Conservation (phyloP, 2,888 invertebrate species). For the Eucera pruinosa region DNA sequence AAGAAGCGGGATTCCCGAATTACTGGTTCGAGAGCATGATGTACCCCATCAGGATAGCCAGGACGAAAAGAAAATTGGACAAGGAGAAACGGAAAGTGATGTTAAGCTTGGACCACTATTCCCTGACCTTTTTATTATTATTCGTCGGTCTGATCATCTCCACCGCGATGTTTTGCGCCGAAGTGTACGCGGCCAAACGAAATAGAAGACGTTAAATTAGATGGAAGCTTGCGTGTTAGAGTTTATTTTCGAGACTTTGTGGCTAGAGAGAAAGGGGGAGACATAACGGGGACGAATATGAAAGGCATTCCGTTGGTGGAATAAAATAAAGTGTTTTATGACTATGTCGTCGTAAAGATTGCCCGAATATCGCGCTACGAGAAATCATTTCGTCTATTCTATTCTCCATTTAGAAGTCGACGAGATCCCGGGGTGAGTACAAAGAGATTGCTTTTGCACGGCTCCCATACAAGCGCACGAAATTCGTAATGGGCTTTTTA, state of each 20-base stretch:
- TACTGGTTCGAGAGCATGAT: constrained; percentile 66
- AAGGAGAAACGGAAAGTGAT: constrained; percentile 43
- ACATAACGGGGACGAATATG: not conserved
- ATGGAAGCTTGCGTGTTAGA: not conserved
- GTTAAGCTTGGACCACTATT: constrained; percentile 69
- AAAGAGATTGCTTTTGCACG: not conserved
- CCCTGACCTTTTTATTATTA: constrained; percentile 66
- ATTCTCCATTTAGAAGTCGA: no score
- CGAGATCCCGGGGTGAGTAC: no score
- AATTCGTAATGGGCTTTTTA: no score
- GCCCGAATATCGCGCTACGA: not conserved
- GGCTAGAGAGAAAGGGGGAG: not conserved
- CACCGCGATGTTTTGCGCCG: constrained; percentile 60
- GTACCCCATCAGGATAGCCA: constrained; percentile 25
- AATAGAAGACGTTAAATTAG: not conserved
- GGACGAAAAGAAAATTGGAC: constrained; percentile 25
- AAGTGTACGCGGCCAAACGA: constrained; percentile 54
- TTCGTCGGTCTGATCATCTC: constrained; percentile 56
- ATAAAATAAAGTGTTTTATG: not conserved
- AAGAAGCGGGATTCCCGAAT: constrained; percentile 65
- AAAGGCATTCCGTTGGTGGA: not conserved
- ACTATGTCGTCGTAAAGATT: not conserved
- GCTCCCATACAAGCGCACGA: no score
- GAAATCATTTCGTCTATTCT: not conserved
- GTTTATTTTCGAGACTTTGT: not conserved